Evolutionary conservation across 2,113 vertebrate species (phyloP).

Genomic region (Labeo catla): DNA sequence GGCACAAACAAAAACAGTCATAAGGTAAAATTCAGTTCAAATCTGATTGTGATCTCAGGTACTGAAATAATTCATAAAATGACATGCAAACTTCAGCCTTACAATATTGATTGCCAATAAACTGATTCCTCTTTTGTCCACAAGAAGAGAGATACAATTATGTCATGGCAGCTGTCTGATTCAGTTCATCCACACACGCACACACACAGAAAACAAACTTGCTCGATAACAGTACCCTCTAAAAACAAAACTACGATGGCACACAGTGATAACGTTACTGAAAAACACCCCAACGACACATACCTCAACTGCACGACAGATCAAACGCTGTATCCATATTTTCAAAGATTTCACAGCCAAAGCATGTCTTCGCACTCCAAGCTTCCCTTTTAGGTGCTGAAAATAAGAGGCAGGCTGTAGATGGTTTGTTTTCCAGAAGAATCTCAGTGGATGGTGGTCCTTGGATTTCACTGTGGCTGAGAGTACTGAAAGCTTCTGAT

Average conservation of each 20-base stretch:
- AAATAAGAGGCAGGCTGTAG: slow-evolving; percentile 61
- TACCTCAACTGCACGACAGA: slow-evolving; percentile 73
- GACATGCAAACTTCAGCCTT: background rate
- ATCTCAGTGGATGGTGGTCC: slow-evolving; percentile 76
- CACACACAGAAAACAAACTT: background rate
- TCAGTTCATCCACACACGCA: background rate
- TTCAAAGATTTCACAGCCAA: slow-evolving; percentile 1
- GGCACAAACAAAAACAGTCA: background rate
- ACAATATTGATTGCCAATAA: background rate
- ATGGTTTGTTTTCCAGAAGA: slow-evolving; percentile 76
- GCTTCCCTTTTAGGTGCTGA: slow-evolving; percentile 45
- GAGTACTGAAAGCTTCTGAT: slow-evolving; percentile 79
- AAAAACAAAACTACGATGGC: slow-evolving; percentile 1
- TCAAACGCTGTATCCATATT: slow-evolving; percentile 60
- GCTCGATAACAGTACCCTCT: background rate
- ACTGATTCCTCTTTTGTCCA: background rate
- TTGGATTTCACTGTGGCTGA: slow-evolving; percentile 74
- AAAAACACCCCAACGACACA: slow-evolving; percentile 46
- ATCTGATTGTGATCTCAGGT: background rate
- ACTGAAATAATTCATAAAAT: background rate
- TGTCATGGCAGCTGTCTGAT: slow-evolving; percentile 5
- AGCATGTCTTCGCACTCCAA: background rate
- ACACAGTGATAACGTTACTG: background rate
- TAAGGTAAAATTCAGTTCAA: background rate
- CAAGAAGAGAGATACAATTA: background rate